phyloP scores from a whole-genome alignment of 2,797 vertebrate genomes.

The Acridotheres tristis region DNA sequence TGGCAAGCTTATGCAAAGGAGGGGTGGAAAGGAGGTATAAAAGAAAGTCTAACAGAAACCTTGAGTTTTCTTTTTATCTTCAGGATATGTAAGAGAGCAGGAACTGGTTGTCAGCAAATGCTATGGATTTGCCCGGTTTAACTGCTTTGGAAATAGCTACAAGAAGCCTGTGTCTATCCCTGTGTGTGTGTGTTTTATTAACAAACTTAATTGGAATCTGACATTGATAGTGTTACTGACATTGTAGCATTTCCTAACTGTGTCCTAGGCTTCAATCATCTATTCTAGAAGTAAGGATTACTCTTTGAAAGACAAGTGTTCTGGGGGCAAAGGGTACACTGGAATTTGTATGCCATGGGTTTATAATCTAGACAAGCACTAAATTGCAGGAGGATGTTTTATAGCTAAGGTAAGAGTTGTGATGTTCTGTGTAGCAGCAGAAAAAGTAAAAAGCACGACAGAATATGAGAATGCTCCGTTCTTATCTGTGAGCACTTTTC shows the following conservation, averaged over 20 bases:
- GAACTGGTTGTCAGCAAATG: background rate
- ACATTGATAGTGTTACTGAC: background rate
- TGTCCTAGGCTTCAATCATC: background rate
- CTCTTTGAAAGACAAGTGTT: rapidly evolving
- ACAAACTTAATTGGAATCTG: background rate
- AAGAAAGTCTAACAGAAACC: rapidly evolving
- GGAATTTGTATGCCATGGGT: rapidly evolving
- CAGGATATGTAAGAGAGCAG: background rate
- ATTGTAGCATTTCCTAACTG: background rate
- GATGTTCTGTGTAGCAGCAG: background rate
- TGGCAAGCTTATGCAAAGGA: background rate
- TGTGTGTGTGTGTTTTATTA: background rate
- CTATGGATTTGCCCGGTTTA: background rate
- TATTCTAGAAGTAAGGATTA: no score
- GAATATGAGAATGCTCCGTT: rapidly evolving
- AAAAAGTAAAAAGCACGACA: no score
- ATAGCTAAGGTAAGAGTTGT: background rate
- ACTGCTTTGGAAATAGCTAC: background rate
- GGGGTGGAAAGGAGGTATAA: background rate
- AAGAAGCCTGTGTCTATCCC: rapidly evolving
- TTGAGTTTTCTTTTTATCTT: background rate
- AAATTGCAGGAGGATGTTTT: background rate
- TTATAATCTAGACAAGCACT: background rate
- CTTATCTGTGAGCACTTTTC: rapidly evolving
- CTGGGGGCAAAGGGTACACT: rapidly evolving